Base-by-base conservation (phyloP, 1,140 invertebrate species). In the Diprion similis region DNA sequence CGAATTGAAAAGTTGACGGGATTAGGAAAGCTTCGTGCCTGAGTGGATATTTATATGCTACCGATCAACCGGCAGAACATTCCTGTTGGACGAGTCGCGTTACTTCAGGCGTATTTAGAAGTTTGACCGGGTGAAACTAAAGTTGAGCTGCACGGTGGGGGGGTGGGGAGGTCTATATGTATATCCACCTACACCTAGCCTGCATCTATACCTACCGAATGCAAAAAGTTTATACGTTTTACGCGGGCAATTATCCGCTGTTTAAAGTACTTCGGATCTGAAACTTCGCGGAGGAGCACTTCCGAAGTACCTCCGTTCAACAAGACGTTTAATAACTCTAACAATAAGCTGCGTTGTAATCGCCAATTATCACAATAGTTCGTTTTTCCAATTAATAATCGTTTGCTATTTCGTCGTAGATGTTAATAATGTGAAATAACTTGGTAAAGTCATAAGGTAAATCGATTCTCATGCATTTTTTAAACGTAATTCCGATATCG, bases 61-160 rank as follows among this genome's bases (percentile, higher is more conserved):
- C 11, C 9, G 11, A 59, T 59, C 8, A 17, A 59, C 51, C 51
- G 51, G 51, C 7, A 15, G 51, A 59, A 59, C 51, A 59, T 59
- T 17, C 11, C 11, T 59, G 51, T 59, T 15, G 9, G 51, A 59
- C 51, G 51, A 59, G 51, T 59, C 51, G n/a, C 51, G 51, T 59
- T 17, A 59, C 51, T 59, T 59, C 51, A 59, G 51, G 51, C 51
- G 51, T 59, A 59, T 59, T 59, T 59, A 59, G n/a, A 59, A 59
- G 51, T 59, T 59, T 59, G 51, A 59, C 51, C 51, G 11, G 11
- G 11, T 59, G 51, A 59, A 59, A 59, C 51, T 9, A 15, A 59
- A 59, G 51, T 59, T 59, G 11, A 37, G 24, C 24, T 37, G 24
- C 24, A 37, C 24, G 24, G 24, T 37, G 6, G 24, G 24, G 2